Percentiles rank a stretch among this genome's conserved stretches.
Conservation (phyloP, 2,113 vertebrate genomes). For the Anthoscopus minutus region DNA sequence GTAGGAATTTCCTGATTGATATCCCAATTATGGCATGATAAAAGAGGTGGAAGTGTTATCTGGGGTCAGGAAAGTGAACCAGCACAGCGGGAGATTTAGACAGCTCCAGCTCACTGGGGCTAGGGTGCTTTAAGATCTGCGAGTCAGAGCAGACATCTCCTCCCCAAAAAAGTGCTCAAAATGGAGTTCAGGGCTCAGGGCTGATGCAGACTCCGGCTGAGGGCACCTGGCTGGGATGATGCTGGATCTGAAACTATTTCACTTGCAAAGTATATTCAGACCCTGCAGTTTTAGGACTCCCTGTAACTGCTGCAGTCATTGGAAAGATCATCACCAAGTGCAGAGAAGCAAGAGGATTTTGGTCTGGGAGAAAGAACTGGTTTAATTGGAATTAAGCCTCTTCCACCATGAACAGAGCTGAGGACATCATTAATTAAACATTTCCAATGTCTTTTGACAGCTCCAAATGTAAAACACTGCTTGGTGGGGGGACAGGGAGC, state of each 20-base stretch:
- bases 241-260: background rate
- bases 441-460: background rate
- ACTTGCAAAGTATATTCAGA: background rate
- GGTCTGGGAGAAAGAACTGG: background rate
- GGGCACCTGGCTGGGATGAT: background rate
- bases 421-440: background rate
- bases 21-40: no score
- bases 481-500: background rate
- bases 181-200: fast-evolving
- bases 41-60: background rate
- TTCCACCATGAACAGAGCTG: background rate
- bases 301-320: background rate
- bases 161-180: background rate
- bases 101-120: background rate
- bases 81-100: background rate
- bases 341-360: background rate
- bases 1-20: background rate
- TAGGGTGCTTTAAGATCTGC: background rate
- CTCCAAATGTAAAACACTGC: background rate
- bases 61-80: background rate
- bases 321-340: background rate
- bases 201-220: background rate
- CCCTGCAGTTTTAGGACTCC: background rate
- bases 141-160: background rate
- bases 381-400: background rate